Base-by-base conservation (phyloP, 2,888 invertebrate species). In the Pristionchus japonicus region DNA sequence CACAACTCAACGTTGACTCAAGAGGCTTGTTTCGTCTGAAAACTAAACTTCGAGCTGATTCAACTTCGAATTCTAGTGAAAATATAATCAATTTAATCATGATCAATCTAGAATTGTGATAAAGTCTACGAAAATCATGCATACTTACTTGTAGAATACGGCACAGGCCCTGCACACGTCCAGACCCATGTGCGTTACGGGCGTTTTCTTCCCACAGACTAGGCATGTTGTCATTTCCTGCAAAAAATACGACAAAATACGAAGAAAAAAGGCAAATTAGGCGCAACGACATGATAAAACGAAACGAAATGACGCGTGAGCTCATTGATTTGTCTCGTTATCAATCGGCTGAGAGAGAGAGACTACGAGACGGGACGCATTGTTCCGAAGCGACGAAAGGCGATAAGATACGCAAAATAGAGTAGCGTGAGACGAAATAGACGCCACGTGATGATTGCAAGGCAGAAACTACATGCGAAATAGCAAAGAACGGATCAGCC, bases 141-240 rank as follows among this genome's bases (percentile, higher is more conserved):
- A n/a, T n/a, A n/a, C 77, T 77, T 27, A 77, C 77, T 77, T 77
- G 43, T 77, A 77, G 34, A 77, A 77, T 3, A 77, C 77, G 0
- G 77, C 77, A 15, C 77, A 77, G n/a, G 77, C 77, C 17, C 77
- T 13, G 43, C 77, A 77, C 27, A 77, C 77, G 27, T 77, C 77
- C 43, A 77, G 27, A 7, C 77, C 77, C 77, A 77, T 77, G 77
- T 77, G 77, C 20, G 77, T 77, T 7, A 77, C 77, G 1, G 77
- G 77, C 77, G 77, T 77, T 77, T 27, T 40, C 43, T 77, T 77
- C 2, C 77, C 77, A 43, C 77, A 77, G 9, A 77, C 77, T 11
- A 77, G 77, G 34, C 77, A 77, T 15, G n/a, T n/a, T 0, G 17
- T 47, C 43, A 77, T 43, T 27, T 27, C 20, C 20, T 13, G 67